Evolutionary conservation across 2,888 invertebrate genomes (phyloP).

Genomic region (Cantharis nigra): DNA sequence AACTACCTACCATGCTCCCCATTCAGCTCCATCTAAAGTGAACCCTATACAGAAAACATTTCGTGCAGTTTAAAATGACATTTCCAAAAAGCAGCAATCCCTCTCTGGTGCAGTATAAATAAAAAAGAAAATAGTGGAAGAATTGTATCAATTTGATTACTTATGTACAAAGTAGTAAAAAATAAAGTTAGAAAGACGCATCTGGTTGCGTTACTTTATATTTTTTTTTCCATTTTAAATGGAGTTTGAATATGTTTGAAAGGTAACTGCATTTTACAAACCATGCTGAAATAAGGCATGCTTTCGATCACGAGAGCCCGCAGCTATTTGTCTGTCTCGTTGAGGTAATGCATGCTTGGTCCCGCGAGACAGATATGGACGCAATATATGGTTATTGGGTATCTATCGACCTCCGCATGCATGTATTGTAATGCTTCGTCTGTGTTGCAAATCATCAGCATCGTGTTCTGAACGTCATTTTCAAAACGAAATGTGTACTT

Average conservation of each 20-base stretch:
- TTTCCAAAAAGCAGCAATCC: neutral
- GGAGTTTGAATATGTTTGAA: conserved; percentile 12
- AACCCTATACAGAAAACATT: neutral
- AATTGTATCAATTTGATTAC: neutral
- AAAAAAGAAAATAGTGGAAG: neutral
- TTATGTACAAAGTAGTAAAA: neutral
- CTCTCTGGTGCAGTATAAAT: neutral
- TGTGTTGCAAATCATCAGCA: conserved; percentile 47
- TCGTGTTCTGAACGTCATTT: conserved; percentile 33
- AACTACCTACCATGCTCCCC: neutral
- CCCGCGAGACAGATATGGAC: conserved; percentile 52
- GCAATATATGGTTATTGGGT: conserved; percentile 54
- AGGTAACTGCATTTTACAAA: conserved; percentile 27
- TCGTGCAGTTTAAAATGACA: neutral
- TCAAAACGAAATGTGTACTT: conserved; percentile 19
- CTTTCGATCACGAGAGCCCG: conserved; percentile 33
- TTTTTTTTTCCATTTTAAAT: neutral
- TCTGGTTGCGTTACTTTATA: neutral
- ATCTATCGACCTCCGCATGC: conserved; percentile 49
- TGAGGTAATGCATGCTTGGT: conserved; percentile 47
- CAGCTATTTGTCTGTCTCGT: conserved; percentile 51
- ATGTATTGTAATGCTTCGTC: conserved; percentile 46
- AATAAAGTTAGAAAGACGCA: neutral
- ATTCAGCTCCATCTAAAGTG: neutral
- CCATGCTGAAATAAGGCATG: conserved; percentile 29